Evolutionary conservation across 2,888 invertebrate genomes (phyloP).

Genomic region (Sericinus montela): DNA sequence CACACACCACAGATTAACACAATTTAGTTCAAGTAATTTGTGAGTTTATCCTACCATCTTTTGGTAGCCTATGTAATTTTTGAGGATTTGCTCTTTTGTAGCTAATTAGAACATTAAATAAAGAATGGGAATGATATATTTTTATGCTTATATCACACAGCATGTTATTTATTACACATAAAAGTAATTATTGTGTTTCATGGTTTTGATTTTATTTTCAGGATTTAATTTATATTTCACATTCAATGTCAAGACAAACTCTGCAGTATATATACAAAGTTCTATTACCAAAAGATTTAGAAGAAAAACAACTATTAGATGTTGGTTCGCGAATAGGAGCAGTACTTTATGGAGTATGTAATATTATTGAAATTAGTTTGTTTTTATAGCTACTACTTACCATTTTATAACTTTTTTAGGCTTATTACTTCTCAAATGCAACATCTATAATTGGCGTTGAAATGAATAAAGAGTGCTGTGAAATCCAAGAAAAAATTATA

Average conservation of each 20-base stretch:
- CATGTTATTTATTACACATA: no score
- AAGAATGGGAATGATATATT: no score
- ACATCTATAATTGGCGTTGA: slow-evolving; percentile 82
- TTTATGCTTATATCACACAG: no score
- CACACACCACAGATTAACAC: no score
- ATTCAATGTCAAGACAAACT: slow-evolving; percentile 81
- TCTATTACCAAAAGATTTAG: slow-evolving; percentile 78
- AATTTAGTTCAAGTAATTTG: no score
- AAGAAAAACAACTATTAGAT: slow-evolving; percentile 81
- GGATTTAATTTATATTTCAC: slow-evolving; percentile 80
- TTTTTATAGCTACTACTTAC: no score
- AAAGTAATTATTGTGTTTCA: no score
- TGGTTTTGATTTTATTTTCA: slow-evolving; percentile 29
- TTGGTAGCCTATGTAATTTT: no score
- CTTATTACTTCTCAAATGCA: slow-evolving; percentile 79
- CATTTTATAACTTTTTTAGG: slow-evolving; percentile 59
- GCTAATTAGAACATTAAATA: no score
- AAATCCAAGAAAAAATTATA: slow-evolving; percentile 79
- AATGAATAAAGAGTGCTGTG: slow-evolving; percentile 82
- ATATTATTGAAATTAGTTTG: background rate
- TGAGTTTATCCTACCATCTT: no score
- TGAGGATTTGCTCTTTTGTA: no score
- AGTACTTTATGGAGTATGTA: slow-evolving; percentile 82
- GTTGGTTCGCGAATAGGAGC: slow-evolving; percentile 85
- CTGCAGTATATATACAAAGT: slow-evolving; percentile 81